Evolutionary conservation across 1,140 invertebrate genomes (phyloP).

Genomic region (Neodiprion pinetum): DNA sequence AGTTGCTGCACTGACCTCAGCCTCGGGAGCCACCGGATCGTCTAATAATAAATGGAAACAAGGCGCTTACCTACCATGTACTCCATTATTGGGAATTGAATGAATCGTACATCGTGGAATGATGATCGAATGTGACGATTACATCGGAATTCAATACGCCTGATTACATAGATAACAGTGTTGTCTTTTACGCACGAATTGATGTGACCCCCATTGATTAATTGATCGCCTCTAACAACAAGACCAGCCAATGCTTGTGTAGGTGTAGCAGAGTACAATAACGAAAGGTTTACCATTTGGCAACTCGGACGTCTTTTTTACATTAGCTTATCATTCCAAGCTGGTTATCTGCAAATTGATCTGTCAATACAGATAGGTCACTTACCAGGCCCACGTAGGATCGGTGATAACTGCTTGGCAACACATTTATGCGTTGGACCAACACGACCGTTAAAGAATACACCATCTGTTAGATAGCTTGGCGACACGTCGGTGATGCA

Average conservation of each 20-base stretch:
- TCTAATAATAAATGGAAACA: background rate
- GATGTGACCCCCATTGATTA: background rate
- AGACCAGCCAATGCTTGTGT: background rate
- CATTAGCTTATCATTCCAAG: background rate
- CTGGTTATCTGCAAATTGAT: background rate
- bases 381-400: background rate
- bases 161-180: too few species aligned
- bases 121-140: too few species aligned
- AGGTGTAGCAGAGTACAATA: background rate
- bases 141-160: too few species aligned
- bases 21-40: background rate
- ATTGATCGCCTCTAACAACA: background rate
- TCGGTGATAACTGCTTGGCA: background rate
- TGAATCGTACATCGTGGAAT: too few species aligned
- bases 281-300: background rate
- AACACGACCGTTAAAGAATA: conserved; percentile 15
- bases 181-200: background rate
- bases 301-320: background rate
- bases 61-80: too few species aligned
- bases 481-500: conserved; percentile 13
- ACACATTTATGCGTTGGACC: conserved; percentile 1
- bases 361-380: background rate
- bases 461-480: conserved; percentile 12
- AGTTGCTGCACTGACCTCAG: background rate
- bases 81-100: too few species aligned